Conservation (phyloP, 2,113 vertebrate species). For the Peromyscus californicus region DNA sequence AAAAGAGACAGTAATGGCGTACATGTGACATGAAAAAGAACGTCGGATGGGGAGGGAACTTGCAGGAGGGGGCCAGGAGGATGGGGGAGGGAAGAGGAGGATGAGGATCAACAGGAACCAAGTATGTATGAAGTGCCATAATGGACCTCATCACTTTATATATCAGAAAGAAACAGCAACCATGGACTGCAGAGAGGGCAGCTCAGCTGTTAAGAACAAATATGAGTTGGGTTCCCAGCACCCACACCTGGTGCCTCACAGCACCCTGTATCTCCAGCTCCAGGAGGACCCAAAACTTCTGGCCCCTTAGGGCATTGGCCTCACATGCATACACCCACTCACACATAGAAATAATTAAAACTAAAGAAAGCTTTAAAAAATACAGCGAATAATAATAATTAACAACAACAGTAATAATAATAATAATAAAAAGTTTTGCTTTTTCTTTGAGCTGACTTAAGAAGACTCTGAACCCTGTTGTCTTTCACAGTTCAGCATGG, state of each 20-base stretch:
- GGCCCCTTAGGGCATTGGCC: neutral
- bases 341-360: neutral
- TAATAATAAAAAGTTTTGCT: neutral
- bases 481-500: neutral
- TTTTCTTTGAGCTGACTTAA: neutral
- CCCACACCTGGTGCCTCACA: neutral
- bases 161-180: neutral
- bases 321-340: neutral
- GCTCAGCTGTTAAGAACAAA: neutral
- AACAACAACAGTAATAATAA: neutral
- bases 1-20: neutral
- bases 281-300: neutral
- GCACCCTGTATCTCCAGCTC: neutral
- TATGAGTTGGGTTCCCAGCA: neutral
- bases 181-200: neutral
- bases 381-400: neutral
- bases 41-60: fast-evolving
- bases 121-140: neutral
- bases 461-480: neutral
- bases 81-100: neutral
- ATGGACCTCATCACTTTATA: neutral
- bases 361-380: neutral
- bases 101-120: neutral
- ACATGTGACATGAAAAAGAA: neutral
- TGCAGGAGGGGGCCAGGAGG: too few species aligned